Conservation (phyloP, 2,888 invertebrate species). For the Ornithoptera priamus region DNA sequence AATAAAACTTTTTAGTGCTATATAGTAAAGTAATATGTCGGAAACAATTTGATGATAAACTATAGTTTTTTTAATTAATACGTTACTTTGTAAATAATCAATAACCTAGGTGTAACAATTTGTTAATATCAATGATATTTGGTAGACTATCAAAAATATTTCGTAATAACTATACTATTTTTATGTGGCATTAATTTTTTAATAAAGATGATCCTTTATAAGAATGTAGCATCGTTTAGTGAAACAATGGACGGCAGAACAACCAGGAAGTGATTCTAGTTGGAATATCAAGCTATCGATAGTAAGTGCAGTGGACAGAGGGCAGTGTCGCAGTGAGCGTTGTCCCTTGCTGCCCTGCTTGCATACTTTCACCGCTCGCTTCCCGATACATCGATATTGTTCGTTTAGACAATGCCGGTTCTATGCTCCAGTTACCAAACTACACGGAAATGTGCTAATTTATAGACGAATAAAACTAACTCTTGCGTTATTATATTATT, state of each 20-base stretch:
- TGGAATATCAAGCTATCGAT: slow-evolving; percentile 44
- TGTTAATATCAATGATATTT: too few species aligned
- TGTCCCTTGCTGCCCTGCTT: slow-evolving; percentile 61
- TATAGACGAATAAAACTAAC: not conserved
- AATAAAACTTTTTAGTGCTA: too few species aligned
- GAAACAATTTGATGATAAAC: too few species aligned
- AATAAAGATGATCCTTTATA: slow-evolving; percentile 17
- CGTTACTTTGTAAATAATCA: too few species aligned
- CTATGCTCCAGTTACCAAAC: slow-evolving; percentile 41
- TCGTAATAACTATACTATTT: too few species aligned
- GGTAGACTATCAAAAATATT: too few species aligned
- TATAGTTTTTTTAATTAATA: too few species aligned
- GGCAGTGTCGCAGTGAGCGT: slow-evolving; percentile 68
- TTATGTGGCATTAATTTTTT: not conserved
- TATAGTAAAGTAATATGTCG: too few species aligned
- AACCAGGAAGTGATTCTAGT: slow-evolving; percentile 45
- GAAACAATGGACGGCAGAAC: slow-evolving; percentile 46
- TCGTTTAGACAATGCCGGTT: slow-evolving; percentile 47
- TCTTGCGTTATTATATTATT: slow-evolving; percentile 4
- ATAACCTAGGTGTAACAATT: too few species aligned
- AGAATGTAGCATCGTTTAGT: slow-evolving; percentile 39
- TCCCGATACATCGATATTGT: slow-evolving; percentile 61
- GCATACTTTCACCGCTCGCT: slow-evolving; percentile 73
- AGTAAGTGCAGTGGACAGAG: slow-evolving; percentile 62
- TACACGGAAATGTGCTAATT: slow-evolving; percentile 17